Base-by-base conservation (phyloP, 2,797 vertebrate genomes). In the Malacoctenus gilli region DNA sequence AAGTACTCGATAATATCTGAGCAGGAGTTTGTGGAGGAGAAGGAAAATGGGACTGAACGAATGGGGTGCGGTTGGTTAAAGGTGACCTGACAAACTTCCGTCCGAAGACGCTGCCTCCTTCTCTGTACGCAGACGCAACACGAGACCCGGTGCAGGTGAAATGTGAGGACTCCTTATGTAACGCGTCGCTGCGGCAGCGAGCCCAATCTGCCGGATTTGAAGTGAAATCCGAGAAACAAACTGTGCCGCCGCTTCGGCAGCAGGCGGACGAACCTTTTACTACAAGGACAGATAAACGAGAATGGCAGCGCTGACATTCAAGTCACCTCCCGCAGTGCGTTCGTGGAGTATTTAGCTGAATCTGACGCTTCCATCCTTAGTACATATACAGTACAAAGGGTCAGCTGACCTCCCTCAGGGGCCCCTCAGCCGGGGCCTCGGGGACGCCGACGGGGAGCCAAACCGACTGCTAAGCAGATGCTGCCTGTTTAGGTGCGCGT, bases 281-380 rank as follows among this genome's bases (percentile, higher is more conserved):
- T 8, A 42, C 39, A 49, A 60, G 21, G 36, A 58, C 32, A 37
- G 15, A 55, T 39, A 30, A 59, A 56, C 12, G 18, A 30, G 19
- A 44, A 12, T 42, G 36, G 39, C 52, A 59, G 38, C 37, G 13
- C 40, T 41, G 48, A 63, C 52, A 68, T 75, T 79, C 41, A 75
- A 44, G 42, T 43, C 48, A 37, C 64, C 43, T 55, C 34, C 36
- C 62, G 41, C 31, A 13, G 22, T 32, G 44, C 14, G 35, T 40
- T 14, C 23, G 23, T 9, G 1, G 7, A n/a, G 36, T 41, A 43
- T 51, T 76, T 57, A 53, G 74, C 64, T 57, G 55, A 59, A 48
- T 38, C 11, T 56, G 40, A 58, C 40, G 58, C 21, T 59, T 65
- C 25, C 19, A 55, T 70, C 42, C 35, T 54, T 12, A 6, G 44